Evolutionary conservation across 2,113 vertebrate genomes (phyloP), one percentile per base, ranked within the genome.

Genomic region (Empidonax alnorum): DNA sequence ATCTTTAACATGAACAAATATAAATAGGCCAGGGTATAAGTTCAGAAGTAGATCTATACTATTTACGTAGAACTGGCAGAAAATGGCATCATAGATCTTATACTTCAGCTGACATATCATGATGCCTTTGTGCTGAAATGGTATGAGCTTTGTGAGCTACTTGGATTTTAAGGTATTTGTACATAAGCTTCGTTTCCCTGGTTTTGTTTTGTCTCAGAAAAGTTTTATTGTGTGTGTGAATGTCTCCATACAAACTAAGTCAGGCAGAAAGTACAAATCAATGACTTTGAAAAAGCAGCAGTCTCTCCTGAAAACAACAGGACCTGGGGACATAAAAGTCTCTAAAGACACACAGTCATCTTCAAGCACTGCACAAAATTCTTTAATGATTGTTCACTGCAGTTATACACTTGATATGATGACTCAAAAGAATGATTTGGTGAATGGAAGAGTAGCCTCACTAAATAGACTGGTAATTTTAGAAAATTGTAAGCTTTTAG

Each of bases 231-330:
- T 84, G 25, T 68, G 7, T 74, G 37, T 82, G 77, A 67, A 8
- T 69, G 41, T 81, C 41, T 87, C 87, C 23, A 37, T 78, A 72
- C 0, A 2, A 90, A 84, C 20, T 53, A 89, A 94, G 53, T 84
- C 69, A 84, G 66, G 53, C 50, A 84, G 91, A 87, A 96, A 87
- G 66, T 79, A 93, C 80, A 95, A 89, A 89, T 49, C 77, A 53
- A 50, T 79, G 62, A 69, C 77, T 96, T 89, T 84, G 66, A 96
- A 96, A 91, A 10, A 53, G 58, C 62, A 84, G n/a, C 52, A 76
- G 31, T 62, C 15, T 90, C 62, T 92, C 69, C 81, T 94, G 84
- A 73, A 95, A 88, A 75, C 42, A 12, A 68, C 65, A 87, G 41
- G 58, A 85, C 77, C 59, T 83, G 71, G 50, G 58, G 67, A 89